phyloP scores from a whole-genome alignment of 2,888 invertebrate species.

The Drosophila peninsularis region DNA sequence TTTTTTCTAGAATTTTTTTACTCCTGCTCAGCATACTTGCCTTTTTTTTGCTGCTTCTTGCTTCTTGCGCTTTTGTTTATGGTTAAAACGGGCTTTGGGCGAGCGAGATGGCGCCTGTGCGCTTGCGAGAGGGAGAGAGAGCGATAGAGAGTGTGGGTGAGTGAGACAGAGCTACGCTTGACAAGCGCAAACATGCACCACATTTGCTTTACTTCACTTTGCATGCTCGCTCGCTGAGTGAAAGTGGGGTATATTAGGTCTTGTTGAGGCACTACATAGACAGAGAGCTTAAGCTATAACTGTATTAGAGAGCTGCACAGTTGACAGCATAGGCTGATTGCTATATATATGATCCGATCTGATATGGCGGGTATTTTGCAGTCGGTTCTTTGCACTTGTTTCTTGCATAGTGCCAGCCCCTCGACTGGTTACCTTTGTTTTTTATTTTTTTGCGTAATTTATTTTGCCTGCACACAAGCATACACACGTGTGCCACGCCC shows the following conservation, averaged over 20 bases:
- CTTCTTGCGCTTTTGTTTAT: slow-evolving; percentile 65
- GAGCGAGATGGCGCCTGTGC: not conserved
- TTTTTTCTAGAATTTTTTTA: not conserved
- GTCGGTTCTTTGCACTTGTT: not conserved
- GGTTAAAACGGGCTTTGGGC: slow-evolving; percentile 14
- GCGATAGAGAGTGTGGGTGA: not conserved
- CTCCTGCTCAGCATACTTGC: slow-evolving; percentile 21
- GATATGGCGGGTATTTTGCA: too few species aligned
- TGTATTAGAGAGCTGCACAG: too few species aligned
- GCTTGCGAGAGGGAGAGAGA: not conserved
- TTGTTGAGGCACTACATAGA: not conserved
- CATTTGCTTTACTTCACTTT: slow-evolving; percentile 16
- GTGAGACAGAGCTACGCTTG: not conserved
- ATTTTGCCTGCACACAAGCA: slow-evolving; percentile 39
- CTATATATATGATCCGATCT: too few species aligned
- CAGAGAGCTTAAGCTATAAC: too few species aligned
- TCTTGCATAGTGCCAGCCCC: slow-evolving; percentile 10
- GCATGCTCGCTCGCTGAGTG: not conserved
- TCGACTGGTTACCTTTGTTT: slow-evolving; percentile 43
- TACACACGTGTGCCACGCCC: slow-evolving; percentile 33
- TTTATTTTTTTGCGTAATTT: slow-evolving; percentile 55
- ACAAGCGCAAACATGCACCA: slow-evolving; percentile 28
- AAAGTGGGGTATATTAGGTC: not conserved
- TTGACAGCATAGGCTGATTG: too few species aligned
- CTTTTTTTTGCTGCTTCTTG: slow-evolving; percentile 31